phyloP scores from a whole-genome alignment of 2,888 invertebrate genomes.

The Dasysyrphus albostriatus region DNA sequence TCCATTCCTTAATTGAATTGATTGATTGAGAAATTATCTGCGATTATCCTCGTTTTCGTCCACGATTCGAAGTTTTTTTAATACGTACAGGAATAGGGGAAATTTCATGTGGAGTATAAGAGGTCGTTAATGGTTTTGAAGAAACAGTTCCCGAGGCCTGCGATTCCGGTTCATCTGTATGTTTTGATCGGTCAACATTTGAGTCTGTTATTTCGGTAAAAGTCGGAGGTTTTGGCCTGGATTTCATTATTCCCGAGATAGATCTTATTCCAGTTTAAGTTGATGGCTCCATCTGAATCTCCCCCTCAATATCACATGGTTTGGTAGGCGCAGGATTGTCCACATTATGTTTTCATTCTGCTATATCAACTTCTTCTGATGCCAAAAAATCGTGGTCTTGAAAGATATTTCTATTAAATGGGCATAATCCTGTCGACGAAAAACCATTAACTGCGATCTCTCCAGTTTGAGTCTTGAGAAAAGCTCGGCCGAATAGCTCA shows the following conservation, averaged over 20 bases:
- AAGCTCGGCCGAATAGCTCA: too few relatives aligned
- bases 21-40: background rate
- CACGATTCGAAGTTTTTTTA: slow-evolving; percentile 1
- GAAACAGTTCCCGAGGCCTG: too few relatives aligned
- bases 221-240: background rate
- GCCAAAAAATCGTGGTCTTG: too few relatives aligned
- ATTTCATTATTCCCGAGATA: background rate
- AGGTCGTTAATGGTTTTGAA: background rate
- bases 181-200: too few relatives aligned
- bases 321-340: background rate
- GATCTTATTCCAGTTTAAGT: background rate
- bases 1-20: background rate
- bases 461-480: too few relatives aligned
- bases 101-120: slow-evolving; percentile 5
- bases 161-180: slow-evolving; percentile 2
- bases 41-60: background rate
- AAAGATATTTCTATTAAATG: too few relatives aligned
- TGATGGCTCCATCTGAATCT: slow-evolving; percentile 5
- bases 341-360: background rate
- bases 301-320: slow-evolving; percentile 4
- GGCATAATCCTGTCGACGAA: too few relatives aligned
- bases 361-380: slow-evolving; percentile 1
- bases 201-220: too few relatives aligned
- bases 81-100: background rate
- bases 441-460: too few relatives aligned